phyloP scores from a whole-genome alignment of 2,888 invertebrate genomes.

The Asteroscopus sphinx region DNA sequence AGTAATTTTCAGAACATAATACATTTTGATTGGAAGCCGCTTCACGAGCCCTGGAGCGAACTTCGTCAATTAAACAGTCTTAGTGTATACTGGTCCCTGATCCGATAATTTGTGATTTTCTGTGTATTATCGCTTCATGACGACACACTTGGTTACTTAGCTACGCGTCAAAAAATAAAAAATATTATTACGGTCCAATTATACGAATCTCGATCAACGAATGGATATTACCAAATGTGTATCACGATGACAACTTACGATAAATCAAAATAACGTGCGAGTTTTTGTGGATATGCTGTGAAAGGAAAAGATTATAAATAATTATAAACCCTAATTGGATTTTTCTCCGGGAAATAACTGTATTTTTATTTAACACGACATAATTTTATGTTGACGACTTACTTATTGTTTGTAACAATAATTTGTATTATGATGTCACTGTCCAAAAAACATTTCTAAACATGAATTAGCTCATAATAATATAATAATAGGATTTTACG shows the following conservation, averaged over 20 bases:
- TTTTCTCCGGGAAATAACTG: not conserved
- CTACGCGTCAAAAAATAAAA: slow-evolving; percentile 8
- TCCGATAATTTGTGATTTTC: slow-evolving; percentile 47
- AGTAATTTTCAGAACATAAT: slow-evolving; percentile 45
- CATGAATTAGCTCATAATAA: not conserved
- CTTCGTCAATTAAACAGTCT: slow-evolving; percentile 50
- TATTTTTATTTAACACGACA: not conserved
- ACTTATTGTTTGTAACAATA: not conserved
- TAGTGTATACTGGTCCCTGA: slow-evolving; percentile 17
- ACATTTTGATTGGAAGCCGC: slow-evolving; percentile 43
- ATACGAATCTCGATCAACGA: not conserved
- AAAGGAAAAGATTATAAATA: not conserved
- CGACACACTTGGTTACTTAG: slow-evolving; percentile 18
- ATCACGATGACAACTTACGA: not conserved
- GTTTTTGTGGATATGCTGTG: not conserved
- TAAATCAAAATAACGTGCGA: not conserved
- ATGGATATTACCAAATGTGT: slow-evolving; percentile 4
- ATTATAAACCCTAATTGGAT: not conserved
- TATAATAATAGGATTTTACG: not conserved
- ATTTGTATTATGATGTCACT: not conserved
- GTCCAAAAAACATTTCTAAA: not conserved
- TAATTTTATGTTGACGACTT: not conserved
- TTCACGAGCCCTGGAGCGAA: slow-evolving; percentile 35
- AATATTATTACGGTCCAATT: not conserved
- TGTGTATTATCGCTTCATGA: slow-evolving; percentile 26